Percentiles rank a stretch among this genome's conserved stretches.
Conservation (phyloP, 2,113 vertebrate species). For the Anguilla japonica region DNA sequence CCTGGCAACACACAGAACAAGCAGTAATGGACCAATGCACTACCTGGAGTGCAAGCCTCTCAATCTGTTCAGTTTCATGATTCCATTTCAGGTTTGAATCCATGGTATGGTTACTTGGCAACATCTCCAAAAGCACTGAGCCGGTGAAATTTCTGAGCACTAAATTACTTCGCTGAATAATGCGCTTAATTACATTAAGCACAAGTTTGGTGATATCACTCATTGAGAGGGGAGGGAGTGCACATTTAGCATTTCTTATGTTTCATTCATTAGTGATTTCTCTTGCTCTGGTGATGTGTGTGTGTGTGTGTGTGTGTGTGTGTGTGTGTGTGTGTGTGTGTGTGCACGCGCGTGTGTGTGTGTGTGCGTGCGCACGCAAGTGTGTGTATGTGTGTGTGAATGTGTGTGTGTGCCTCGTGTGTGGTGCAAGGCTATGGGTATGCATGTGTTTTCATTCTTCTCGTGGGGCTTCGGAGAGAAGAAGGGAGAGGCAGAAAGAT, state of each 20-base stretch:
- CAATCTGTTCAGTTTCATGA: background rate
- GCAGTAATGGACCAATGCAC: background rate
- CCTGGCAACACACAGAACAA: background rate
- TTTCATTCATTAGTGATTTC: background rate
- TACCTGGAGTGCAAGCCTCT: background rate
- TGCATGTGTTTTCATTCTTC: background rate
- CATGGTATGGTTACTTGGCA: background rate
- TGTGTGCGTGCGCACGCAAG: conserved; percentile 24
- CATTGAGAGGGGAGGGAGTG: background rate
- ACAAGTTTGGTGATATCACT: too few relatives aligned
- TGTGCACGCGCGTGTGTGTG: conserved; percentile 27
- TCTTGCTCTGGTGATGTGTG: background rate
- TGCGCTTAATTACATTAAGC: background rate
- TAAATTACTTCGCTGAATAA: background rate
- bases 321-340: conserved; percentile 31
- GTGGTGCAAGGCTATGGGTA: background rate
- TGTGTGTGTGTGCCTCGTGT: conserved; percentile 22
- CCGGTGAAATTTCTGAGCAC: background rate
- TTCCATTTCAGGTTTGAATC: background rate
- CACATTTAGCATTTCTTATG: too few relatives aligned
- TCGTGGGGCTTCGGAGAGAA: too few relatives aligned
- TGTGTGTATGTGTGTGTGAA: conserved; percentile 36
- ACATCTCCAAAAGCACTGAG: too few relatives aligned
- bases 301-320: conserved; percentile 13
- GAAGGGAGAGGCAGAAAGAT: background rate